A percentile compares a stretch with the other conserved stretches of the same genome.
phyloP scores from a whole-genome alignment of 2,113 vertebrate species.

The Chamaetylas fuelleborni region DNA sequence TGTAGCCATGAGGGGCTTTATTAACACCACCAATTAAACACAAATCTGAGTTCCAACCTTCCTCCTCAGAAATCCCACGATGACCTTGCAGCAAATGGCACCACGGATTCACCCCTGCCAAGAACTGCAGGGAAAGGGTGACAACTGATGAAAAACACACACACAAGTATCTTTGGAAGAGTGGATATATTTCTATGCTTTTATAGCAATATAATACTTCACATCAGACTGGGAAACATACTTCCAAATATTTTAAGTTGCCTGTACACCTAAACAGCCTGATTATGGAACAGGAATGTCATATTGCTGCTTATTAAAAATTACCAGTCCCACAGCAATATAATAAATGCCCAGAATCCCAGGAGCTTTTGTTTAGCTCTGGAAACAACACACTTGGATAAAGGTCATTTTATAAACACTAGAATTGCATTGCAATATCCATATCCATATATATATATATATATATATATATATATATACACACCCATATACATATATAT shows the following conservation, averaged over 20 bases:
- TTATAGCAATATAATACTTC: conserved; percentile 14
- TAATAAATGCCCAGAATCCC: neutral
- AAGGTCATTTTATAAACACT: conserved; percentile 12
- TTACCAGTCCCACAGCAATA: neutral
- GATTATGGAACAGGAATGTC: neutral
- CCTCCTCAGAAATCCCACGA: fast-evolving
- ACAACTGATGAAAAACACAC: neutral
- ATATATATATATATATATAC: neutral
- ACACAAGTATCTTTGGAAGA: neutral
- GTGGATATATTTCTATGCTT: conserved; percentile 8
- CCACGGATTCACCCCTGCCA: neutral
- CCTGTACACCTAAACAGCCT: neutral
- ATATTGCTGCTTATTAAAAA: neutral
- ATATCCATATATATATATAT: neutral
- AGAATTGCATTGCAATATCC: conserved; percentile 1
- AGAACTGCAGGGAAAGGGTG: neutral
- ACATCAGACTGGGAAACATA: neutral
- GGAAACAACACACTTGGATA: neutral
- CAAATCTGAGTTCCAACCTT: neutral
- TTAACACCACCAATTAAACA: neutral
- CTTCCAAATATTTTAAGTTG: neutral
- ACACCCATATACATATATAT: neutral
- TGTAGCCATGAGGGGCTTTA: neutral
- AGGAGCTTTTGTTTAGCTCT: neutral
- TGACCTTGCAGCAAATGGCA: neutral